These are phyloP conservation scores for Atlantisia rogersi DNA, from an alignment of 2,113 vertebrate species.

Conservation along the genomic window DNA sequence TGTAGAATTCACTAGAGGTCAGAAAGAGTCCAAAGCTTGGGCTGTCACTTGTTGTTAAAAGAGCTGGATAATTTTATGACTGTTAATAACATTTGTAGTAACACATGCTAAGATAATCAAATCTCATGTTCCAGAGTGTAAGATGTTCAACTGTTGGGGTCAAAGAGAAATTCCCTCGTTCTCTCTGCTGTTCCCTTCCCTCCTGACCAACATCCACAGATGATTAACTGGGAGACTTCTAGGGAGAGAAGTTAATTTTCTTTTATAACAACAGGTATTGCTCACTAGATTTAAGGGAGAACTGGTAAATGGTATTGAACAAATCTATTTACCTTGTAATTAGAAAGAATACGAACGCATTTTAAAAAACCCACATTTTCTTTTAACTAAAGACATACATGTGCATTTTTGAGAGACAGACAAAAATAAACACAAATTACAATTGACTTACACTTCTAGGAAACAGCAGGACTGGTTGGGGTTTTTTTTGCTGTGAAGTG, in stretches of 20 bases:
- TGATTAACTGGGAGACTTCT: conserved; percentile 26
- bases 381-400: not conserved
- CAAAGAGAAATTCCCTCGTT: conserved; percentile 6
- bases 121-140: conserved; percentile 18
- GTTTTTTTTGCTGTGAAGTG: not conserved
- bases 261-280: not conserved
- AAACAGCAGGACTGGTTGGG: not conserved
- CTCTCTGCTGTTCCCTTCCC: not conserved
- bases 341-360: not conserved
- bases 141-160: conserved; percentile 9
- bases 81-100: conserved; percentile 53
- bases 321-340: not conserved
- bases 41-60: conserved; percentile 24
- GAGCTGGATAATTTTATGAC: conserved; percentile 42
- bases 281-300: conserved; percentile 4
- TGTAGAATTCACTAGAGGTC: conserved; percentile 21
- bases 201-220: conserved; percentile 24
- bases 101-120: conserved; percentile 49
- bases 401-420: not conserved
- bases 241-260: conserved; percentile 31
- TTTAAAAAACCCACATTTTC: not conserved
- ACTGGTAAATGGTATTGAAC: not conserved
- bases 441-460: not conserved
- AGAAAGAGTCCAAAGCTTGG: conserved; percentile 30
- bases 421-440: conserved; percentile 31